A percentile compares a stretch with the other conserved stretches of the same genome.
These are phyloP conservation scores for Fregetta grallaria DNA, from an alignment of 2,113 vertebrate genomes.

Conservation along the genomic window DNA sequence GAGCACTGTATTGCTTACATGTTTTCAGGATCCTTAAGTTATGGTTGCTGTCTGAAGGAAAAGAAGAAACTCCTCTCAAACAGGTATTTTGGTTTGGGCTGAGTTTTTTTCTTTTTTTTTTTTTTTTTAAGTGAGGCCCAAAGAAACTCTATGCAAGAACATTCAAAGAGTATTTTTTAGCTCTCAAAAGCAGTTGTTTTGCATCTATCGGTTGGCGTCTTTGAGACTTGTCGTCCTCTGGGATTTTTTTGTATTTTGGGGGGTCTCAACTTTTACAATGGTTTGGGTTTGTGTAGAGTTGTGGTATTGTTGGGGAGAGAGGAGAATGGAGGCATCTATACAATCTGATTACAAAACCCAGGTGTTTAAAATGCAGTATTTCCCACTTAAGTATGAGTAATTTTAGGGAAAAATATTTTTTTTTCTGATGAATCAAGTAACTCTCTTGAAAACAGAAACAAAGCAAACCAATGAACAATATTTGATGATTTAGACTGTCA, in stretches of 20 bases:
- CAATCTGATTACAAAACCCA: neutral
- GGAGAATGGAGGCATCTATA: rapidly evolving
- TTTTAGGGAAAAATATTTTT: neutral
- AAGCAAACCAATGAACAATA: neutral
- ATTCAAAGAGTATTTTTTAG: neutral
- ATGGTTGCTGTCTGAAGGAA: neutral
- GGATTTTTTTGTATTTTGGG: neutral
- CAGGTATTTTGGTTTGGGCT: neutral
- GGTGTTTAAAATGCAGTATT: neutral
- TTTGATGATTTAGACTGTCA: neutral
- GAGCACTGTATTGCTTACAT: neutral
- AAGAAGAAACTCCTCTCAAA: neutral
- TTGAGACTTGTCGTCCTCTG: neutral
- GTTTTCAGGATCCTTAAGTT: neutral
- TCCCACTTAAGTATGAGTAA: neutral
- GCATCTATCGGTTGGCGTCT: neutral
- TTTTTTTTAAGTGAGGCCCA: neutral
- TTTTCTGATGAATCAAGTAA: neutral
- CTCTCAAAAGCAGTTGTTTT: neutral
- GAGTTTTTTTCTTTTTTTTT: rapidly evolving
- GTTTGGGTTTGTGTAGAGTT: neutral
- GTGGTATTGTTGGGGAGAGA: neutral
- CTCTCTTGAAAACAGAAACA: neutral
- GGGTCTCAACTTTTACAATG: neutral
- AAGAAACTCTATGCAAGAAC: neutral